These are phyloP conservation scores for Acanthococcus lagerstroemiae DNA, from an alignment of 2,888 invertebrate species.

Conservation along the genomic window DNA sequence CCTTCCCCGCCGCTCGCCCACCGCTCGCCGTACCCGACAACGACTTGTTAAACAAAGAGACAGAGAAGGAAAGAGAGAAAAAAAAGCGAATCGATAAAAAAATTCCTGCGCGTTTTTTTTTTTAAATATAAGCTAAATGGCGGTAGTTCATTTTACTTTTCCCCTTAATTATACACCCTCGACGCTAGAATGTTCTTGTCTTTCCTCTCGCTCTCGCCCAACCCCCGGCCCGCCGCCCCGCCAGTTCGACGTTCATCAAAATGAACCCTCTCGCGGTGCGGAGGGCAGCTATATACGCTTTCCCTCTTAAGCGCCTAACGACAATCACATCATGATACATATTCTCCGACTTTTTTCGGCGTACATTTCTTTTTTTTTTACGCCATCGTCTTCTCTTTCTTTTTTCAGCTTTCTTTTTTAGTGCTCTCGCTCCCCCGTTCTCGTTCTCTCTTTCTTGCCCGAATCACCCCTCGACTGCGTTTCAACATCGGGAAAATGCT, in stretches of 20 bases:
- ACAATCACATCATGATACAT: conserved; percentile 22
- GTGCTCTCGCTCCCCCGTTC: conserved; percentile 32
- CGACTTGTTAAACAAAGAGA: conserved; percentile 34
- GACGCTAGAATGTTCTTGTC: conserved; percentile 34
- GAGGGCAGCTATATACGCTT: neutral
- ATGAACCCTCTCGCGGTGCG: neutral
- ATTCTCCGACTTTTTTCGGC: conserved; percentile 6
- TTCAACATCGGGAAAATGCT: conserved; percentile 15
- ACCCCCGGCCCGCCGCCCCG: conserved; percentile 17
- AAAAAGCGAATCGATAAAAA: conserved; percentile 39
- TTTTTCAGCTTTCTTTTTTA: conserved; percentile 15
- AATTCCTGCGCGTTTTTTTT: conserved; percentile 40
- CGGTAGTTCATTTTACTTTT: conserved; percentile 31
- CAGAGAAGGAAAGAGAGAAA: conserved; percentile 22
- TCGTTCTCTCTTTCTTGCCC: conserved; percentile 33
- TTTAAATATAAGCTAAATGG: conserved; percentile 29
- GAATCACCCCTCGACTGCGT: conserved; percentile 23
- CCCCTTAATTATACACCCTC: conserved; percentile 32
- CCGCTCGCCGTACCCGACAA: conserved; percentile 13
- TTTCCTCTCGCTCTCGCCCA: conserved; percentile 33
- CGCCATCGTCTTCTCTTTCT: conserved; percentile 24
- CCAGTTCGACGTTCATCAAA: neutral
- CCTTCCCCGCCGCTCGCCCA: conserved; percentile 7
- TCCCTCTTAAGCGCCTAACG: conserved; percentile 15
- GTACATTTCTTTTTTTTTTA: conserved; percentile 32